A percentile compares a stretch with the other conserved stretches of the same genome.
phyloP scores from a whole-genome alignment of 37 sponge, comb jelly and placozoan species.

The Oscarella lobularis region DNA sequence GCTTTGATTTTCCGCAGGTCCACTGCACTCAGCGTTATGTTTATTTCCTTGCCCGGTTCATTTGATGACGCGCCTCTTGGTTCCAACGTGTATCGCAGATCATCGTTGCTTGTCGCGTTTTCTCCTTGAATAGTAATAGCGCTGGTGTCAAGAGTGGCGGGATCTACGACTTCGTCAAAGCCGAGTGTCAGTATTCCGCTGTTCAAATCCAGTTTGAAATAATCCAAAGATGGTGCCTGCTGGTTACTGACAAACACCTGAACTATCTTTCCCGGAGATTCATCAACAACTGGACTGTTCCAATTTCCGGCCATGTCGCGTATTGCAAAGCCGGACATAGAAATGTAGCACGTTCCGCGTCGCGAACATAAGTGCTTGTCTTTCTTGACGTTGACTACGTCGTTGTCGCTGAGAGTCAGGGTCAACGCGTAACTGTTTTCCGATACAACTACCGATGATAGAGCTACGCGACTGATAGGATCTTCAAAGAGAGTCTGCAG shows the following conservation, averaged over 20 bases:
- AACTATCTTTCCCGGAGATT: conserved; percentile 52
- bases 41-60: conserved; percentile 18
- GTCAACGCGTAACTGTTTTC: conserved; percentile 15
- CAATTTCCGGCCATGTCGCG: conserved; percentile 32
- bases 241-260: conserved; percentile 35
- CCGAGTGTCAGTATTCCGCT: conserved; percentile 41
- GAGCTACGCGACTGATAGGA: conserved; percentile 31
- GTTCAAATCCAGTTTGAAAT: conserved; percentile 52
- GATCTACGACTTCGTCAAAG: conserved; percentile 69
- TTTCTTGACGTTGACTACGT: conserved; percentile 41
- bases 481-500: conserved; percentile 61
- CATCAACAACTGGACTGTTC: conserved; percentile 32
- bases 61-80: background rate
- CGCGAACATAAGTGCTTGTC: conserved; percentile 33
- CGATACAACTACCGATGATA: conserved; percentile 7
- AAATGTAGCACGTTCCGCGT: conserved; percentile 62
- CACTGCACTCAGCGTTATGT: conserved; percentile 19
- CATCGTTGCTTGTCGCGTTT: conserved; percentile 29
- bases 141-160: conserved; percentile 36
- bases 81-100: conserved; percentile 12
- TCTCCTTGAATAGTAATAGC: conserved; percentile 58
- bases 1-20: conserved; percentile 45
- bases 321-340: conserved; percentile 23
- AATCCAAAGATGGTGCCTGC: conserved; percentile 25
- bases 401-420: conserved; percentile 33